Percentiles rank a stretch among this genome's conserved stretches.
Conservation (phyloP, 2,888 invertebrate genomes). For the Lissonota sp. region DNA sequence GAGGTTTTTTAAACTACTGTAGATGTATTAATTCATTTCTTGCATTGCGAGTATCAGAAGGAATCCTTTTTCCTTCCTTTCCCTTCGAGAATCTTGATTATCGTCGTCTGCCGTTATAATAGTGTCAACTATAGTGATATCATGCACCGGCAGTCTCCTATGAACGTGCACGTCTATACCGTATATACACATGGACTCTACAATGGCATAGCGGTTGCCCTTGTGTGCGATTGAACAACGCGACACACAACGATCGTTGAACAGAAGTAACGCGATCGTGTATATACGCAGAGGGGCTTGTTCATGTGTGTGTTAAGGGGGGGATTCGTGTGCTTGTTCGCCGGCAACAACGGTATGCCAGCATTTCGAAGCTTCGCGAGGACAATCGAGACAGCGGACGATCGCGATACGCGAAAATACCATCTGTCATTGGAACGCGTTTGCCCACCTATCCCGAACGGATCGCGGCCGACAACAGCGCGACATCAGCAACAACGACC, state of each 20-base stretch:
- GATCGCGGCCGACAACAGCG: background rate
- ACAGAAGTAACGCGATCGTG: background rate
- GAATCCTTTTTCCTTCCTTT: background rate
- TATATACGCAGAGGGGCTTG: background rate
- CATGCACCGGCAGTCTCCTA: background rate
- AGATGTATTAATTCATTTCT: too few relatives aligned
- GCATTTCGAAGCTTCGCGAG: conserved; percentile 55
- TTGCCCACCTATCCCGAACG: conserved; percentile 70
- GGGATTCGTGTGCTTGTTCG: conserved; percentile 2
- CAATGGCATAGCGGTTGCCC: conserved; percentile 46
- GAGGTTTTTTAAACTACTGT: too few relatives aligned
- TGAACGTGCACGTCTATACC: background rate
- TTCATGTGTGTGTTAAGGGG: background rate
- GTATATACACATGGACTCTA: background rate
- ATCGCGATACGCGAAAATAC: conserved; percentile 82
- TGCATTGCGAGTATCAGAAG: background rate
- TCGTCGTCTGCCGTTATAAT: conserved; percentile 47
- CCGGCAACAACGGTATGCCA: conserved; percentile 57
- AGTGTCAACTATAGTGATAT: conserved; percentile 1
- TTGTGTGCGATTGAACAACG: conserved; percentile 50
- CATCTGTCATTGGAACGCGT: conserved; percentile 80
- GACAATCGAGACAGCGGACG: conserved; percentile 68
- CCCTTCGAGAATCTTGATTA: conserved; percentile 27
- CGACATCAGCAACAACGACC: conserved; percentile 51
- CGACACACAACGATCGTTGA: conserved; percentile 22